Percentiles rank a stretch among this genome's conserved stretches.
These are phyloP conservation scores for Rhea americana DNA, from an alignment of 2,113 vertebrate genomes.

Conservation along the genomic window DNA sequence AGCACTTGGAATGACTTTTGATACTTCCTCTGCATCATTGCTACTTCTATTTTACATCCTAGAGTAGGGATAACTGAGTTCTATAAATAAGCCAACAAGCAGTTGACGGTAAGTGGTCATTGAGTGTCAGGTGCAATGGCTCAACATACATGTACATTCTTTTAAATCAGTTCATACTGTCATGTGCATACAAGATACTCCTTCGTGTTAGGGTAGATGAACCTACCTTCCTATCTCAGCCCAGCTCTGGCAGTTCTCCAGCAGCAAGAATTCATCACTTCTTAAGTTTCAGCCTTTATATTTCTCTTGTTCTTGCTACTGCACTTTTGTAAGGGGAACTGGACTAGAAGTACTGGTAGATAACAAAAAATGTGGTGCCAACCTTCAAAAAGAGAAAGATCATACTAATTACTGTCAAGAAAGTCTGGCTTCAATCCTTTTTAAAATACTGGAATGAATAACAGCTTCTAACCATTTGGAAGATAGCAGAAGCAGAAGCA, in stretches of 20 bases:
- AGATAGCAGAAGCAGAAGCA: background rate
- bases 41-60: background rate
- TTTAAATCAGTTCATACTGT: background rate
- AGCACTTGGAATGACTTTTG: background rate
- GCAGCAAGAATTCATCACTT: background rate
- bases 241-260: background rate
- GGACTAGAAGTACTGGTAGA: background rate
- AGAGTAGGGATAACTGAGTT: background rate
- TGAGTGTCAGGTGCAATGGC: background rate
- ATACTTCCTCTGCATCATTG: background rate
- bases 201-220: background rate
- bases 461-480: constrained; percentile 18
- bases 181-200: background rate
- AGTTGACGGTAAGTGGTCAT: background rate
- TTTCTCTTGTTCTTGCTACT: background rate
- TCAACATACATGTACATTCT: background rate
- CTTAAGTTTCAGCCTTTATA: constrained; percentile 14
- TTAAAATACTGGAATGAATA: constrained; percentile 41
- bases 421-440: constrained; percentile 15
- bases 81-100: background rate
- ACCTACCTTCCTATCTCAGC: background rate
- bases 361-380: constrained; percentile 50
- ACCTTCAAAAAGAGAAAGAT: constrained; percentile 50
- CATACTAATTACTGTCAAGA: constrained; percentile 49
- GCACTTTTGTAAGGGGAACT: background rate